Evolutionary conservation across 2,888 invertebrate species (phyloP), one percentile per base, ranked within the genome.

Genomic region (Epinotia brunnichana): DNA sequence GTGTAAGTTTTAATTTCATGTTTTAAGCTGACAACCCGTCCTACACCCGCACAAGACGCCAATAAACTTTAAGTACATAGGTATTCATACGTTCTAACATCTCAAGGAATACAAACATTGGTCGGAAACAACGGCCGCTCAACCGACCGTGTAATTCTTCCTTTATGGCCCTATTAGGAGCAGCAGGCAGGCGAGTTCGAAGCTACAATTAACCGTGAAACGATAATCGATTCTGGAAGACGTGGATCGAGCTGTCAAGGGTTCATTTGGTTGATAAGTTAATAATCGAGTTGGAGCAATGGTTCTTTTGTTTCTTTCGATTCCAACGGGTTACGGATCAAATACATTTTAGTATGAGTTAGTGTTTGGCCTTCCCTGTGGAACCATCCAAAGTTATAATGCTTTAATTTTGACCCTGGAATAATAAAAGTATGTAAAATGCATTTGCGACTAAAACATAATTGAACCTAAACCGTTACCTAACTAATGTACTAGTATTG

Each of bases 91-190:
- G 35, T 35, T 9, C 19, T 48, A 51, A n/a, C n/a, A 13, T 64
- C 24, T 24, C 15, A 67, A 67, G 17, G 17, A 68, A 68, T 29
- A 69, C 67, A 73, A 69, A 68, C 68, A 73, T 69, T 41, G 73
- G 63, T 59, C 68, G 24, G 19, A 29, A 75, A 80, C 76, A 85
- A 85, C 86, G 86, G 89, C 84, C 81, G 85, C 82, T 79, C 75
- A 89, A 85, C 88, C 84, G 88, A 88, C 84, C 91, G 89, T 89
- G 84, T 89, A 89, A 91, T 90, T 89, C 85, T 83, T 80, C 87
- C 82, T 91, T 91, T 90, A 91, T 89, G 81, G 88, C 85, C 83
- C 88, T 89, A 91, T 91, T 90, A 90, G 48, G 35, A 35, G n/a
- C 48, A 48, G 48, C 48, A 48, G 48, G 48, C 48, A 48, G 48